Evolutionary conservation across 2,797 vertebrate genomes (phyloP), one percentile per base, ranked within the genome.

Genomic region (Tarsius wallacei): DNA sequence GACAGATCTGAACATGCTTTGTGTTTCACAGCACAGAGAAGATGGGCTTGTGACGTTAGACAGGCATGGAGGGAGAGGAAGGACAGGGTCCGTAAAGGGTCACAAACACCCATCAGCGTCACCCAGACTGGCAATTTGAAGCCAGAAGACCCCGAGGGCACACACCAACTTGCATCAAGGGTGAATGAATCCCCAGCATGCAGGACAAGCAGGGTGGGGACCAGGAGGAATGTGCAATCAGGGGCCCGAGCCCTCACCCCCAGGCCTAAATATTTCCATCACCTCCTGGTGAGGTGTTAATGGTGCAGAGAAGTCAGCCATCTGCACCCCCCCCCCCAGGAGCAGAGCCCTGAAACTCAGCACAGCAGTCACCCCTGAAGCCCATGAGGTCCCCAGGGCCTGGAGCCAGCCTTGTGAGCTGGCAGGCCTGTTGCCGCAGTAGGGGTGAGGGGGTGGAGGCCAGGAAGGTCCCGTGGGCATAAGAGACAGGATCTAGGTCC

Each of bases 121-220:
- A 12, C 47, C 5, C 9, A 1, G 2, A 33, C 76, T 90, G 42
- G 19, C 5, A 1, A 55, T 77, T 42, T 16, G 21, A 15, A 83
- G 9, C 86, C 78, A n/a, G n/a, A 93, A 74, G 53, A 19, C 59
- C 83, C 84, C 55, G 15, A 71, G 66, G 85, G 82, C n/a, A 17
- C 31, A 80, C 24, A 22, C 71, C 47, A 47, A 2, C 76, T 68
- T 13, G 17, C 64, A 78, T 59, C 42, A 36, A 49, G 42, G 59
- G 9, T 74, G 13, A 64, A 49, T 90, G 59, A 86, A 91, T 66
- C 53, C 26, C 2, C 12, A 33, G 83, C 87, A 53, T 51, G 5
- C 16, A 24, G 90, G 87, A 71, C 61, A 16, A 51, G 53, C 21
- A 7, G 47, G 28, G 14, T 68, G 49, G 64, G 15, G 33, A 68